Evolutionary conservation across 1,140 invertebrate species (phyloP).

Genomic region (Heliconius hermathena): DNA sequence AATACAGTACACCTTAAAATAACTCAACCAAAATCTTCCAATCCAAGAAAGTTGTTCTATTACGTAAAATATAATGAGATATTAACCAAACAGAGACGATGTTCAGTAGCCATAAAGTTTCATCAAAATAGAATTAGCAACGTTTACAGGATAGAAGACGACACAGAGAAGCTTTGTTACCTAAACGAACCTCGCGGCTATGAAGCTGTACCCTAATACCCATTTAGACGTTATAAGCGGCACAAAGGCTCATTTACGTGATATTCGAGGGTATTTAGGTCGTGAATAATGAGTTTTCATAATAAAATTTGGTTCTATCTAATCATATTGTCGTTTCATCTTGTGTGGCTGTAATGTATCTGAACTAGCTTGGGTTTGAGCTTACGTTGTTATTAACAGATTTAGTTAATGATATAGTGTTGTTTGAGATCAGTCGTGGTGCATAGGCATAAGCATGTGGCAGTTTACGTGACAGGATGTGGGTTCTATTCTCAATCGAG

Average conservation of each 20-base stretch:
- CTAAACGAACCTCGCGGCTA: conserved; percentile 43
- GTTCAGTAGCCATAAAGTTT: conserved; percentile 31
- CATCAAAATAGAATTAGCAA: conserved; percentile 38
- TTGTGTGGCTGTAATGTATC: conserved; percentile 12
- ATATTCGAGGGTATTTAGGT: conserved; percentile 43
- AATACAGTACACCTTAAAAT: not conserved
- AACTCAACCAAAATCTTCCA: not conserved
- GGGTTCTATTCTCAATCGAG: too few species aligned
- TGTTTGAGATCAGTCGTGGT: not conserved
- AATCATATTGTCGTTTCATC: conserved; percentile 2
- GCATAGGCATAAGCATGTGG: too few species aligned
- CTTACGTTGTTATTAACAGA: not conserved
- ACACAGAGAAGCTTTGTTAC: conserved; percentile 47
- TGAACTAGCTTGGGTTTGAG: not conserved
- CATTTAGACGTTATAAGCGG: conserved; percentile 35
- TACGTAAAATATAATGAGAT: conserved; percentile 8
- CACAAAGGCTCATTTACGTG: conserved; percentile 44
- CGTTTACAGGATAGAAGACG: conserved; percentile 42
- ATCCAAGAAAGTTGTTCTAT: not conserved
- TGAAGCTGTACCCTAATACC: conserved; percentile 17
- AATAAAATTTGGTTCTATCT: conserved; percentile 14
- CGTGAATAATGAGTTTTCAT: conserved; percentile 36
- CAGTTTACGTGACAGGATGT: too few species aligned
- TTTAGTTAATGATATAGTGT: not conserved
- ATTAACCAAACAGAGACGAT: conserved; percentile 14